A percentile compares a stretch with the other conserved stretches of the same genome.
Conservation (phyloP, 2,888 invertebrate species). For the Thecocarcelia acutangulata region DNA sequence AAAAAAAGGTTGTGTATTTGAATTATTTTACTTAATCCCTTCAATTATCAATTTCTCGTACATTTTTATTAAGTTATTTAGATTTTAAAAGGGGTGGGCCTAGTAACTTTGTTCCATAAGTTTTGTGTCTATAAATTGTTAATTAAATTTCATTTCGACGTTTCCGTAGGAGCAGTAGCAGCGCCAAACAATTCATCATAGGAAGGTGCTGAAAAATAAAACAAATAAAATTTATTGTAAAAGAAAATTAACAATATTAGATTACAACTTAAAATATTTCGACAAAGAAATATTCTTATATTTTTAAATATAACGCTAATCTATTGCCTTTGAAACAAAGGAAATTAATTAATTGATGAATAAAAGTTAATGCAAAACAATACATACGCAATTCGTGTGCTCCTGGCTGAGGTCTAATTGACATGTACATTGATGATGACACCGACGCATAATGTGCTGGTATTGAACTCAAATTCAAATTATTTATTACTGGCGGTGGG, state of each 20-base stretch:
- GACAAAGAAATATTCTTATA: too few species aligned
- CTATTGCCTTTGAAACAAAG: too few species aligned
- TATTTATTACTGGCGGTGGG: slow-evolving; percentile 55
- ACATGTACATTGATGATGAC: slow-evolving; percentile 75
- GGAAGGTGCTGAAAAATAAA: slow-evolving; percentile 77
- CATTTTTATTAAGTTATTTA: slow-evolving; percentile 11
- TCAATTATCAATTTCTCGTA: slow-evolving; percentile 29
- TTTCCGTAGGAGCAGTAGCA: slow-evolving; percentile 75
- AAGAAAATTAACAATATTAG: too few species aligned
- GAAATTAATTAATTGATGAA: too few species aligned
- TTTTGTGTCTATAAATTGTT: slow-evolving; percentile 30
- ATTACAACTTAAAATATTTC: too few species aligned
- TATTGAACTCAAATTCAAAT: slow-evolving; percentile 47
- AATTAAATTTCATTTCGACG: slow-evolving; percentile 73
- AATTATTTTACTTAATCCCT: slow-evolving; percentile 52
- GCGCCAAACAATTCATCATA: slow-evolving; percentile 81
- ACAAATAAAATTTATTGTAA: slow-evolving; percentile 20
- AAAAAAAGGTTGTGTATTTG: slow-evolving; percentile 19
- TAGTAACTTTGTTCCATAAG: slow-evolving; percentile 69
- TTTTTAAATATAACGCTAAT: too few species aligned
- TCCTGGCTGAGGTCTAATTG: slow-evolving; percentile 69
- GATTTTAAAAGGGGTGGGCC: slow-evolving; percentile 65
- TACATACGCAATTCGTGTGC: slow-evolving; percentile 77
- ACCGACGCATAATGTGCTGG: slow-evolving; percentile 70
- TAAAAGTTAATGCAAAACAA: background rate